Evolutionary conservation across 2,113 vertebrate genomes (phyloP).

Genomic region (Cololabis saira): DNA sequence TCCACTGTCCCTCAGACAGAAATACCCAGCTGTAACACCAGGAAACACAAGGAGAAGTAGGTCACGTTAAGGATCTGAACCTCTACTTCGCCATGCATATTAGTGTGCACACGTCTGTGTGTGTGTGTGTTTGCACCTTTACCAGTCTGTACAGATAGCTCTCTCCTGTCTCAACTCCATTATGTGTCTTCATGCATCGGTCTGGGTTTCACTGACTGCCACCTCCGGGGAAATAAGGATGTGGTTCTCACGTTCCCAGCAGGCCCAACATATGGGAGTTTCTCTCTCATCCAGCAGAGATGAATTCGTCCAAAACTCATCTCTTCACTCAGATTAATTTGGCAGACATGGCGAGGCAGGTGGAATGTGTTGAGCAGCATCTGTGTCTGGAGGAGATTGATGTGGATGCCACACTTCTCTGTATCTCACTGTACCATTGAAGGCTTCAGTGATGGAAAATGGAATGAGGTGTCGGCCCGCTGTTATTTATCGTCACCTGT

Average conservation of each 20-base stretch:
- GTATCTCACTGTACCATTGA: slow-evolving; percentile 26
- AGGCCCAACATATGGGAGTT: slow-evolving; percentile 69
- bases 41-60: slow-evolving; percentile 63
- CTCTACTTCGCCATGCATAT: slow-evolving; percentile 10
- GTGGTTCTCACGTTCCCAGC: slow-evolving; percentile 62
- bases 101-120: slow-evolving; percentile 1
- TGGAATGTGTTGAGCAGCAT: slow-evolving; percentile 53
- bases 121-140: slow-evolving; percentile 19
- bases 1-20: slow-evolving; percentile 21
- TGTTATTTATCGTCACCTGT: slow-evolving; percentile 35
- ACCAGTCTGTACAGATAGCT: slow-evolving; percentile 54
- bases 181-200: slow-evolving; percentile 53
- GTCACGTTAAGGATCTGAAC: slow-evolving; percentile 66
- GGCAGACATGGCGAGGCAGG: slow-evolving; percentile 65
- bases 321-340: slow-evolving; percentile 67
- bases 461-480: slow-evolving; percentile 35
- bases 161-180: slow-evolving; percentile 62
- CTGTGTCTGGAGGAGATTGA: slow-evolving; percentile 51
- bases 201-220: slow-evolving; percentile 50
- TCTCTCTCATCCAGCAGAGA: slow-evolving; percentile 57
- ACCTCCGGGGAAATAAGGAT: slow-evolving; percentile 73
- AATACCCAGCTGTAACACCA: slow-evolving; percentile 45
- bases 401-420: slow-evolving; percentile 43
- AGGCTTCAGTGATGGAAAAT: slow-evolving; percentile 38
- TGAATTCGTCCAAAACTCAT: slow-evolving; percentile 74